Evolutionary conservation across 2,113 vertebrate species (phyloP).

Genomic region (Anas platyrhynchos): DNA sequence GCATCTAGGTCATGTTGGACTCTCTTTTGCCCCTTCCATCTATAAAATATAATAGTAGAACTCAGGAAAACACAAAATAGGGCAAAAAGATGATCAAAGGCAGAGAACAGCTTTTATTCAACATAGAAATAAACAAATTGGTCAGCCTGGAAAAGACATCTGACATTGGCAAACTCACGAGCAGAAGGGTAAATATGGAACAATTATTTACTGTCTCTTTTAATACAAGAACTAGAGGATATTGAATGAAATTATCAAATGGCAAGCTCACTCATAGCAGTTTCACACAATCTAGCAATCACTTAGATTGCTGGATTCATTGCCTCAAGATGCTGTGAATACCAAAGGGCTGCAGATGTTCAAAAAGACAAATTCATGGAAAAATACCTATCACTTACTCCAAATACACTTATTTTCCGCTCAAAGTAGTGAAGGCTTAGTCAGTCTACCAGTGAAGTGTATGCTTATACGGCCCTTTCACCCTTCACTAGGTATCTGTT

Average conservation of each 20-base stretch:
- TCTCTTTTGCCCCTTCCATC: not conserved
- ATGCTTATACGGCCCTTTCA: not conserved
- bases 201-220: not conserved
- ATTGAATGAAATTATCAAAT: not conserved
- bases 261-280: not conserved
- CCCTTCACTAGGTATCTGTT: not conserved
- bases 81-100: not conserved
- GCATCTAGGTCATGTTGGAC: not conserved
- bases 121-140: not conserved
- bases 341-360: not conserved
- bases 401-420: rapidly evolving
- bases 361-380: not conserved
- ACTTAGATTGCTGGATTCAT: not conserved
- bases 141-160: not conserved
- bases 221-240: not conserved
- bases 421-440: not conserved
- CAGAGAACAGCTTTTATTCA: not conserved
- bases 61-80: not conserved
- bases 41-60: not conserved
- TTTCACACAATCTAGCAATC: not conserved
- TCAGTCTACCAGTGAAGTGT: not conserved
- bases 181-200: not conserved
- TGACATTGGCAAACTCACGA: not conserved
- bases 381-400: not conserved
- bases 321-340: not conserved